A percentile compares a stretch with the other conserved stretches of the same genome.
phyloP scores from a whole-genome alignment of 1,140 invertebrate genomes.

The Papilio polytes region DNA sequence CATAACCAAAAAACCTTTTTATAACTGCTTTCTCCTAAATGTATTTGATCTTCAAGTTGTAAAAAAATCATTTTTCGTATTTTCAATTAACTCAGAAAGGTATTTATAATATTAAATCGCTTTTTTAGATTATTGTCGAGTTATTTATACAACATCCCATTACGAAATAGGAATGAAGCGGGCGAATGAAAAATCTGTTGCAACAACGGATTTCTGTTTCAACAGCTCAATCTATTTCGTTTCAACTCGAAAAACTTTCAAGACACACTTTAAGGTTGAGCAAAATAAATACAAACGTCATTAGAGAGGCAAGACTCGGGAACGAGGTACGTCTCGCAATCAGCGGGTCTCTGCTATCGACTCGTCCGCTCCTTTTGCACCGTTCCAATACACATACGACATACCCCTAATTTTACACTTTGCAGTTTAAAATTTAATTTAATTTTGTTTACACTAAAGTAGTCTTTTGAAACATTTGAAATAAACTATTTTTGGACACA shows the following conservation, averaged over 20 bases:
- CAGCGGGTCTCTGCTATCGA: slow-evolving; percentile 61
- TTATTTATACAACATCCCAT: slow-evolving; percentile 16
- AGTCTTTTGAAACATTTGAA: neutral
- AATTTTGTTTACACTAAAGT: slow-evolving; percentile 30
- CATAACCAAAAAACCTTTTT: neutral
- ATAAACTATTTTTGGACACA: neutral
- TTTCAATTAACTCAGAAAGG: neutral
- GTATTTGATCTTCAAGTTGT: neutral
- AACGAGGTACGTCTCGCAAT: slow-evolving; percentile 60
- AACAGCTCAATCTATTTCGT: slow-evolving; percentile 41
- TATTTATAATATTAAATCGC: neutral
- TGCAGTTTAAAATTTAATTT: slow-evolving; percentile 77
- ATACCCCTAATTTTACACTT: slow-evolving; percentile 50
- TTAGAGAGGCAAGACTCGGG: slow-evolving; percentile 53
- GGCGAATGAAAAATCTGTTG: slow-evolving; percentile 28
- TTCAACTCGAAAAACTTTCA: slow-evolving; percentile 45
- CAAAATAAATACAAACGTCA: slow-evolving; percentile 71
- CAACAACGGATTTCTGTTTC: slow-evolving; percentile 36
- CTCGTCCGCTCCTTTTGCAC: slow-evolving; percentile 49
- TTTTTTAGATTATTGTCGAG: neutral
- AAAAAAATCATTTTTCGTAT: neutral
- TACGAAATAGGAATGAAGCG: slow-evolving; percentile 19
- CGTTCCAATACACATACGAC: slow-evolving; percentile 40
- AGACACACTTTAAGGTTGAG: slow-evolving; percentile 54
- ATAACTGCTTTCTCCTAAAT: neutral